Evolutionary conservation across 1,140 invertebrate genomes (phyloP).

Genomic region (Ceratina australensis): DNA sequence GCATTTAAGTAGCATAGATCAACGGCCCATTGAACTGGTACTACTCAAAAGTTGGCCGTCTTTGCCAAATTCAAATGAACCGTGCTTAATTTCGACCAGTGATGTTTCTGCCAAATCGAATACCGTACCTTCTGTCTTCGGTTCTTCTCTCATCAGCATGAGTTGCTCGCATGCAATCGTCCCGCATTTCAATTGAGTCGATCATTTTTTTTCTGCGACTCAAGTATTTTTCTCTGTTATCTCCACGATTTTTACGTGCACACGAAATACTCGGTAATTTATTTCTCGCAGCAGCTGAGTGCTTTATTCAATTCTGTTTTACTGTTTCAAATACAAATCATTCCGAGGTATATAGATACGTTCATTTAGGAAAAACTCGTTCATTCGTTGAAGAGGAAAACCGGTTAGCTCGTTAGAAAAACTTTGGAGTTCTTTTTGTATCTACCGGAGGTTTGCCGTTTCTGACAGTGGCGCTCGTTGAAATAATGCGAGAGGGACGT

Average conservation of each 20-base stretch:
- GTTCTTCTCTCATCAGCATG: slow-evolving; percentile 31
- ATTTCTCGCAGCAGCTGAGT: too few species aligned
- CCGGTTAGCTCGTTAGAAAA: slow-evolving; percentile 26
- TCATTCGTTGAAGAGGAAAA: background rate
- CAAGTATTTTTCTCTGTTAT: too few species aligned
- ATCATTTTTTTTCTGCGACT: slow-evolving; percentile 11
- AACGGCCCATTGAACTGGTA: background rate
- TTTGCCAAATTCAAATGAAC: slow-evolving; percentile 55
- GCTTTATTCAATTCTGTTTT: too few species aligned
- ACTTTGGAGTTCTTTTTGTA: slow-evolving; percentile 63
- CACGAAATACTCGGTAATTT: background rate
- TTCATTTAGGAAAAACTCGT: background rate
- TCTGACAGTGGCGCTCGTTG: slow-evolving; percentile 52
- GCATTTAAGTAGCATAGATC: slow-evolving; percentile 5
- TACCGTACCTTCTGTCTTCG: slow-evolving; percentile 36
- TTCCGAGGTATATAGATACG: background rate
- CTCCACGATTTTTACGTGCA: too few species aligned
- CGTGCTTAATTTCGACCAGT: slow-evolving; percentile 43
- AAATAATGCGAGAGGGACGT: slow-evolving; percentile 62
- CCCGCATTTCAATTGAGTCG: slow-evolving; percentile 45
- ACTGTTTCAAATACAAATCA: too few species aligned
- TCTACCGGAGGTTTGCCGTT: slow-evolving; percentile 60
- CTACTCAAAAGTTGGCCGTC: slow-evolving; percentile 30
- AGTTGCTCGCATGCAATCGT: background rate
- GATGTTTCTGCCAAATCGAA: slow-evolving; percentile 48